Evolutionary conservation across 2,113 vertebrate genomes (phyloP), one percentile per base, ranked within the genome.

Genomic region (Eidolon helvum): DNA sequence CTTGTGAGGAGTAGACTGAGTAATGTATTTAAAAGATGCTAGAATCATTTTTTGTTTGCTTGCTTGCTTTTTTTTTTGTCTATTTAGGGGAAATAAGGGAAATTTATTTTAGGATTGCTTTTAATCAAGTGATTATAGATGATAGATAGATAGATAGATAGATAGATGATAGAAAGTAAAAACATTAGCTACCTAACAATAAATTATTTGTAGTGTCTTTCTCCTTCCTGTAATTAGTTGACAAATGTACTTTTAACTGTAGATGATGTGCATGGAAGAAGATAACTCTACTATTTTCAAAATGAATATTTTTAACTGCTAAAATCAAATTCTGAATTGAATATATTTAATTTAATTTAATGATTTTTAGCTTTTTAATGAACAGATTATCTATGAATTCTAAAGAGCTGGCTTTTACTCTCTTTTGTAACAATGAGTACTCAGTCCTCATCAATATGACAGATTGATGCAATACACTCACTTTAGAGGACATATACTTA

Each of bases 251-350:
- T 69, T 87, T 79, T 50, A 63, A n/a, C 5, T 59, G 7, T 65
- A 59, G 33, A 38, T 4, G 61, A 48, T 30, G 16, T 65, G 1
- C 35, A 22, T 40, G 35, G 69, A 87, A 77, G 12, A 48, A 85
- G 10, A 50, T 1, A 85, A 77, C 10, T 79, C 35, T 59, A 21
- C 38, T 84, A 5, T 72, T 91, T 92, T 28, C 6, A 79, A 5
- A 50, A 50, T 82, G 40, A 35, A 22, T 68, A 63, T 40, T 66
- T 90, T 93, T 84, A 82, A n/a, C 22, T 86, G 24, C 9, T 84
- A 69, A 90, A 84, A n/a, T 53, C 1, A 93, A 95, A 48, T 59
- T 77, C 63, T 72, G 30, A 92, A 89, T 38, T 96, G 30, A 89
- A 75, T 53, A 71, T 53, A 90, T 59, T 57, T 14, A 57, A 77